Conservation (phyloP, 1,140 invertebrate genomes). For the Fopius arisanus region DNA sequence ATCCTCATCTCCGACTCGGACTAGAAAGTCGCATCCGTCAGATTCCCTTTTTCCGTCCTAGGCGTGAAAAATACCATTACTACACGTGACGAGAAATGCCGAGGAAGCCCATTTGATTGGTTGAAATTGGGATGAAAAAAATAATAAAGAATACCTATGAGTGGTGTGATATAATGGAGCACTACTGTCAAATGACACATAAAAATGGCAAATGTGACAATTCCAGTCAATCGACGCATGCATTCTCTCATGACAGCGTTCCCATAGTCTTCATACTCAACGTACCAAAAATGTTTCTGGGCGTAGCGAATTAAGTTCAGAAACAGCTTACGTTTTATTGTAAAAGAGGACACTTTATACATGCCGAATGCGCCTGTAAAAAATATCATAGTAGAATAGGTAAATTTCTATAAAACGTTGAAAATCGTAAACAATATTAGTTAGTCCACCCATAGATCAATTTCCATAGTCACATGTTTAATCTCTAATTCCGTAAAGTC, state of each 20-base stretch:
- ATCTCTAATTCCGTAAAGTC: too few species aligned
- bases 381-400: constrained; percentile 35
- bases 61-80: too few species aligned
- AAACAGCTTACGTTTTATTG: constrained; percentile 29
- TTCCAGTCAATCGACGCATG: background rate
- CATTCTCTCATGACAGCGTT: constrained; percentile 13
- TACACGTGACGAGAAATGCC: too few species aligned
- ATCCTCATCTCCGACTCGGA: too few species aligned
- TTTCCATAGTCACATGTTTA: too few species aligned
- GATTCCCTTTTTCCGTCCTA: too few species aligned
- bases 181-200: background rate
- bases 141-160: background rate
- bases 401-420: background rate
- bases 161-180: background rate
- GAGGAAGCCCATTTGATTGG: too few species aligned
- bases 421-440: background rate
- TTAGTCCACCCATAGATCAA: too few species aligned
- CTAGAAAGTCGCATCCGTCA: too few species aligned
- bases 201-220: background rate
- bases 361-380: constrained; percentile 33
- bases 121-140: too few species aligned
- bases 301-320: constrained; percentile 35
- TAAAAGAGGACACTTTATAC: constrained; percentile 38
- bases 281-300: constrained; percentile 38
- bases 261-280: constrained; percentile 25